phyloP scores from a whole-genome alignment of 2,797 vertebrate genomes.

The Lacerta viridis region DNA sequence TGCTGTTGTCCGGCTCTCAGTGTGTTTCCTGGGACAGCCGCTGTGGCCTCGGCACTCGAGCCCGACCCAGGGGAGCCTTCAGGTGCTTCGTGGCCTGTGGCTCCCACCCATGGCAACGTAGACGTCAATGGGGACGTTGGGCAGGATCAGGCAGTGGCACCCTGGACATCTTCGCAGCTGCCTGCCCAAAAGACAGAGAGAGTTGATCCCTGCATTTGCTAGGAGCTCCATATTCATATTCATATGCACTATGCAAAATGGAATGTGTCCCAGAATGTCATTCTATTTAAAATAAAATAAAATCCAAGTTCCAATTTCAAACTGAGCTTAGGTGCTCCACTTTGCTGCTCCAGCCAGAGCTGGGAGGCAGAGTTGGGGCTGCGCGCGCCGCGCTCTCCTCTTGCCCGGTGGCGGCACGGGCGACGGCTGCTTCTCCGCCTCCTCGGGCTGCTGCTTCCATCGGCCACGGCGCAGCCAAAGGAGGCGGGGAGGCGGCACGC shows the following conservation, averaged over 20 bases:
- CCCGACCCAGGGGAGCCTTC: slow-evolving; percentile 38
- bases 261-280: too few species aligned
- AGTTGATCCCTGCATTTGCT: neutral
- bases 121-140: slow-evolving; percentile 80
- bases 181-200: slow-evolving; percentile 55
- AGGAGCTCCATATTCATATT: neutral
- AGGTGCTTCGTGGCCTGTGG: slow-evolving; percentile 64
- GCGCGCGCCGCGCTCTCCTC: too few species aligned
- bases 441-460: too few species aligned
- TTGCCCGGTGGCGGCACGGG: too few species aligned
- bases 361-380: too few species aligned
- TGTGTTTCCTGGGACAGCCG: slow-evolving; percentile 19
- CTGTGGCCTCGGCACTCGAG: slow-evolving; percentile 62
- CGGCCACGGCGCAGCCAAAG: too few species aligned
- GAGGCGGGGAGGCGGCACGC: too few species aligned
- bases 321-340: too few species aligned
- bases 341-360: neutral
- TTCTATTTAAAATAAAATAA: too few species aligned
- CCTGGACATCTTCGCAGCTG: slow-evolving; percentile 79
- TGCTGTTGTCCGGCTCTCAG: slow-evolving; percentile 65
- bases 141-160: slow-evolving; percentile 80
- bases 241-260: too few species aligned
- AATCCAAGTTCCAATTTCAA: neutral
- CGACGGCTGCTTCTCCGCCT: too few species aligned
- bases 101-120: slow-evolving; percentile 79